Base-by-base conservation (phyloP, 92 coral and sea anemone genomes). In the Diadumene lineata region DNA sequence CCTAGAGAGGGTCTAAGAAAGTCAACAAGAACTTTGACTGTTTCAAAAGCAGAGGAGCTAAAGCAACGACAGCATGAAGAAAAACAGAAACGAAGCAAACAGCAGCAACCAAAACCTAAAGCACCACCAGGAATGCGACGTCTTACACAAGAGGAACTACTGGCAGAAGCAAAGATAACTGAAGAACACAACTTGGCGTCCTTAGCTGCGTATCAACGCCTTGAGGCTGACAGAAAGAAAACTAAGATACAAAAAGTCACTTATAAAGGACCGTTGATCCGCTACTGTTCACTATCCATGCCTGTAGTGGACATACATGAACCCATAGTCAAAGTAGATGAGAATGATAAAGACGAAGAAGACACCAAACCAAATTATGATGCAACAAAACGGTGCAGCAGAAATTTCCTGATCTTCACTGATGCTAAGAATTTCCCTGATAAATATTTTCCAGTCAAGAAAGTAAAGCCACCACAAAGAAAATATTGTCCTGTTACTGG, bases 401-500 rank as follows among this genome's bases (percentile, higher is more conserved):
- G 98, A 23, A 94, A 94, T 82, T 94, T 94, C 56, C 50, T 94
- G 63, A 89, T 94, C 28, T 94, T 94, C 69, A 94, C 98, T 1
- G 98, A 94, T 78, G 91, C 97, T 27, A 94, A 94, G 61, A 92
- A 75, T 57, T 92, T 91, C 72, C 98, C 98, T 17, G 88, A 84
- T 64, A 66, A 88, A n/a, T 94, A 91, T 72, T 94, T 94, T 57
- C 90, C 97, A 27, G 72, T 78, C 13, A 91, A 93, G 30, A 93
- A 93, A 38, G 87, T 77, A 6, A 88, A 89, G 61, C 50, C 62
- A 50, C 97, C 94, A 6, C 98, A 91, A 67, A 85, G 78, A 71
- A 89, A 93, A 17, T 93, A 88, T 66, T 93, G 98, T 38, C 98
- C 98, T 1, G 98, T 93, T 16, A 93, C 98, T 6, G 98, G 98